Percentiles rank a stretch among this genome's conserved stretches.
Conservation (phyloP, 2,797 vertebrate species). For the Halcyon badia region DNA sequence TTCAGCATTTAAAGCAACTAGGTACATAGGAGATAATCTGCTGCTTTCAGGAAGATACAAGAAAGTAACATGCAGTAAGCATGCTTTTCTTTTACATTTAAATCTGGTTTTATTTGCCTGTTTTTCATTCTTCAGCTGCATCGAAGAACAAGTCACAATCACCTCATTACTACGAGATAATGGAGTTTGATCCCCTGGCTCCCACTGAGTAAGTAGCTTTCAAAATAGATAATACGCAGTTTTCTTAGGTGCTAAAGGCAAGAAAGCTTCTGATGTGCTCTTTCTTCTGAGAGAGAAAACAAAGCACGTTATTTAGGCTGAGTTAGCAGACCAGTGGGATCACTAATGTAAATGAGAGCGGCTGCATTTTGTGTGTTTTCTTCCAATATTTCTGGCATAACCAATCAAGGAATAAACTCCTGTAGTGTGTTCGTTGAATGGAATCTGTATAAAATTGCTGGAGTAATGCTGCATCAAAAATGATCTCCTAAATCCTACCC, state of each 20-base stretch:
- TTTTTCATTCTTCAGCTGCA: constrained; percentile 36
- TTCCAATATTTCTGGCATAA: neutral
- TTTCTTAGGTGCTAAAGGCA: neutral
- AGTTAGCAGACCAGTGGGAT: neutral
- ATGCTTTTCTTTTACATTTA: neutral
- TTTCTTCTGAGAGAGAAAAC: neutral
- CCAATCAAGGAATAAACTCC: neutral
- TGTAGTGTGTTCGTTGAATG: neutral
- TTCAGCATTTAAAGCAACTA: neutral
- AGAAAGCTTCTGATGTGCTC: neutral
- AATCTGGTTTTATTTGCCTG: neutral
- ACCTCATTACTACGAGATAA: constrained; percentile 80
- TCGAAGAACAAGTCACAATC: constrained; percentile 69
- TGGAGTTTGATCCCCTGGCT: constrained; percentile 86
- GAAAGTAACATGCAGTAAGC: neutral
- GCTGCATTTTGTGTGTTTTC: neutral
- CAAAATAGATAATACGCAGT: neutral
- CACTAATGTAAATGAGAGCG: neutral
- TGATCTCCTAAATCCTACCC: neutral
- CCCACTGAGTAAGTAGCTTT: constrained; percentile 81
- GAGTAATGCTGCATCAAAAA: neutral
- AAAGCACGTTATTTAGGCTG: neutral
- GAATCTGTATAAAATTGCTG: neutral
- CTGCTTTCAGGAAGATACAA: neutral
- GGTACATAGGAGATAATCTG: neutral